These are phyloP conservation scores for Euthynnus affinis DNA, from an alignment of 2,797 vertebrate species.

Conservation along the genomic window DNA sequence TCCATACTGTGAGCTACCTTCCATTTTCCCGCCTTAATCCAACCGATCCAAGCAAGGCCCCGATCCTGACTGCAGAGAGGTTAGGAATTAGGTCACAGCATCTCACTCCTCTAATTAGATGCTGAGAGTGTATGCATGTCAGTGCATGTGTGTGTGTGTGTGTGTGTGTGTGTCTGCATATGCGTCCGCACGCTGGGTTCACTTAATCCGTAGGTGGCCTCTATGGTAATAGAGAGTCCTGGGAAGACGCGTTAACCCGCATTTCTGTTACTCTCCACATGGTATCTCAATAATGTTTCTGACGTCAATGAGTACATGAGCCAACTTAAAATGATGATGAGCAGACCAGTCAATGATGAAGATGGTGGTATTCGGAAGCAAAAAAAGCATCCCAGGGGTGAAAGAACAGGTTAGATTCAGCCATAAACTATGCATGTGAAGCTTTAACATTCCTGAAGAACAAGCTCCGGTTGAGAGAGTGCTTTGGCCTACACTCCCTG, in stretches of 20 bases:
- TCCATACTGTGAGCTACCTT: constrained; percentile 30
- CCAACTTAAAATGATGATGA: constrained; percentile 28
- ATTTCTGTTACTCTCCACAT: constrained; percentile 60
- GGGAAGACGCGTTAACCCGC: constrained; percentile 67
- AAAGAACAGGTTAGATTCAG: constrained; percentile 50
- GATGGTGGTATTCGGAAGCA: constrained; percentile 12
- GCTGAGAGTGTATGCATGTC: constrained; percentile 59
- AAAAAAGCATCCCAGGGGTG: constrained; percentile 28
- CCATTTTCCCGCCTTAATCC: constrained; percentile 65
- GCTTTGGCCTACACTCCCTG: constrained; percentile 32
- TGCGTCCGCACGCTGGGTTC: constrained; percentile 60
- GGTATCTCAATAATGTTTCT: constrained; percentile 39
- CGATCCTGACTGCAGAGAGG: constrained; percentile 61
- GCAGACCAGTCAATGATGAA: constrained; percentile 13
- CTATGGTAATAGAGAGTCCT: constrained; percentile 74
- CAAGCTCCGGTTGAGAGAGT: constrained; percentile 44
- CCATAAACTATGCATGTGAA: constrained; percentile 62
- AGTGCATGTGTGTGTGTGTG: constrained; percentile 22
- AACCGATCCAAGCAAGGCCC: constrained; percentile 51
- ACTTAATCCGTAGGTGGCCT: constrained; percentile 79
- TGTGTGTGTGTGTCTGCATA: constrained; percentile 29
- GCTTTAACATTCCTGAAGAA: constrained; percentile 63
- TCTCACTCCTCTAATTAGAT: constrained; percentile 80
- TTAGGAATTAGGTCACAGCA: constrained; percentile 82
- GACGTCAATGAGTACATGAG: constrained; percentile 30